These are phyloP conservation scores for Helicolenus hilgendorfi DNA, from an alignment of 2,797 vertebrate genomes.

Conservation along the genomic window DNA sequence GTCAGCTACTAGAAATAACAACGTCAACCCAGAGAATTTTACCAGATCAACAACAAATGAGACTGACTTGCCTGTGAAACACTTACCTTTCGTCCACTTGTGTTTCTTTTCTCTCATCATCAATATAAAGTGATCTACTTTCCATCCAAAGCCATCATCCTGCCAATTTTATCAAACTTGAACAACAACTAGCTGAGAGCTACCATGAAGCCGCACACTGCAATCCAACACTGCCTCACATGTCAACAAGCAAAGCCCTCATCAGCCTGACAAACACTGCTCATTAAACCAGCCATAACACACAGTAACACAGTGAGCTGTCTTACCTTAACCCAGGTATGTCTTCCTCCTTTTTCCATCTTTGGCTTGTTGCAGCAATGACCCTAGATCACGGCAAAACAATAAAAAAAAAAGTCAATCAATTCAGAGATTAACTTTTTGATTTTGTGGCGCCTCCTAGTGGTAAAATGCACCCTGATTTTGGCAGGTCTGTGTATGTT, in stretches of 20 bases:
- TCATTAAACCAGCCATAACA: constrained; percentile 11
- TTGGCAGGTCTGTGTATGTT: background rate
- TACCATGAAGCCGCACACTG: background rate
- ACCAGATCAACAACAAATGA: background rate
- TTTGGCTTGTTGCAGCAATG: background rate
- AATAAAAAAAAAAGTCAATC: background rate
- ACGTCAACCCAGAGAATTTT: background rate
- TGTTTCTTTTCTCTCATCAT: background rate
- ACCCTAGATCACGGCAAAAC: background rate
- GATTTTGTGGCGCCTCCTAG: background rate
- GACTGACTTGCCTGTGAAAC: background rate
- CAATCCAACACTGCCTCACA: background rate
- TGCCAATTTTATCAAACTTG: background rate
- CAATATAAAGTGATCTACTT: background rate
- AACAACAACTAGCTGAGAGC: constrained; percentile 2
- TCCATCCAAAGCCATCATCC: constrained; percentile 10
- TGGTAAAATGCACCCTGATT: background rate
- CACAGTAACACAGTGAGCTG: background rate
- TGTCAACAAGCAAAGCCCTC: background rate
- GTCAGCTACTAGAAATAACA: background rate
- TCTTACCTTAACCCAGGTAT: background rate
- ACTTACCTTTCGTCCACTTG: background rate
- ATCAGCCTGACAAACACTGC: background rate
- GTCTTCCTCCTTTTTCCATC: background rate
- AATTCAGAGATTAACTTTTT: background rate